Evolutionary conservation across 2,888 invertebrate species (phyloP).

Genomic region (Tenthredo mesomela): DNA sequence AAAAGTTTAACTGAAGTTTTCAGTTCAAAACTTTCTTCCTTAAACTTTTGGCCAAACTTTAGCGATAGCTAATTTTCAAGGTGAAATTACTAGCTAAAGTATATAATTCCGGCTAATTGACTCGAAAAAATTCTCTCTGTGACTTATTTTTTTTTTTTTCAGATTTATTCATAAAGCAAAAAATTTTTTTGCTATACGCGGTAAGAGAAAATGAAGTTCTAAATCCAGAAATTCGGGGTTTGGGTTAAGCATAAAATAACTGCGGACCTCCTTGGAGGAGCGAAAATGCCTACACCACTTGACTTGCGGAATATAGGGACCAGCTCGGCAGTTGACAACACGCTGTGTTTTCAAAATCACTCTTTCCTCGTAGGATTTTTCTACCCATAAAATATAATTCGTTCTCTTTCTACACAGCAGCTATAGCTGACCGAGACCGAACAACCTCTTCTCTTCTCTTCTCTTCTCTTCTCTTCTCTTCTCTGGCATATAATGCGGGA

Average conservation of each 20-base stretch:
- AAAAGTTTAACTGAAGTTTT: constrained; percentile 20
- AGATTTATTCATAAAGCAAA: background rate
- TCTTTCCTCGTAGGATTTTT: background rate
- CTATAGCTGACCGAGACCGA: background rate
- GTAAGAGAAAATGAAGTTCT: background rate
- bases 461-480: background rate
- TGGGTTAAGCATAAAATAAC: background rate
- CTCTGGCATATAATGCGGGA: constrained; percentile 70
- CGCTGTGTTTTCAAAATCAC: constrained; percentile 35
- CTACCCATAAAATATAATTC: background rate
- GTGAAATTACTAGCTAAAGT: background rate
- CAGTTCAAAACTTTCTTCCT: constrained; percentile 1
- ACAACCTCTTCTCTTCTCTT: background rate
- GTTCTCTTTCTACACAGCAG: background rate
- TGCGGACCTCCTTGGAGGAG: constrained; percentile 11
- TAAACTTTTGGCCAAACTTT: background rate
- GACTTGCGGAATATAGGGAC: background rate
- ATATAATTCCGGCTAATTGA: background rate
- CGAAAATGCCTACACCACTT: background rate
- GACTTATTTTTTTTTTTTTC: background rate
- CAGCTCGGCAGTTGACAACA: constrained; percentile 9
- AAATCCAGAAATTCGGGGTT: background rate
- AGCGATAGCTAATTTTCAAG: constrained; percentile 11
- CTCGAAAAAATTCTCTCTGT: background rate
- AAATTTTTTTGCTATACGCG: too few relatives aligned